Evolutionary conservation across 2,888 invertebrate species (phyloP), one percentile per base, ranked within the genome.

Genomic region (Polydrusus cervinus): DNA sequence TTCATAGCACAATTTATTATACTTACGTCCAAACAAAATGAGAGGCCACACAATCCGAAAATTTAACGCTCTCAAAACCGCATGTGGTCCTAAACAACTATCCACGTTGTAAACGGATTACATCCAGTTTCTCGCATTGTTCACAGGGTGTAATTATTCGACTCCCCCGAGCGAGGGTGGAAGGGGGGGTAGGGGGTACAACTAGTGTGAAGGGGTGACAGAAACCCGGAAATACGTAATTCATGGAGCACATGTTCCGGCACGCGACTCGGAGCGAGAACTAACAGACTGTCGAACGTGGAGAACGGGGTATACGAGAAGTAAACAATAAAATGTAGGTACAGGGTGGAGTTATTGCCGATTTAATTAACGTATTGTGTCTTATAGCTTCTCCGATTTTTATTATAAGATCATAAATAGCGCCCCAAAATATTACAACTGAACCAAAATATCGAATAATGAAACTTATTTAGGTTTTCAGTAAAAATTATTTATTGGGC

Each of bases 171-270:
- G 64, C 34, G 55, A 16, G n/a, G 20, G 53, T 34, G 60, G 47
- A 1, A 14, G 13, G 20, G 53, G 53, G 68, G n/a, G n/a, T n/a
- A n/a, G n/a, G n/a, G n/a, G n/a, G n/a, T n/a, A n/a, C n/a, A n/a
- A n/a, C n/a, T n/a, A n/a, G 47, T 14, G 45, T 20, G 45, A 62
- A 71, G 70, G 66, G 75, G 71, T 72, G 72, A 47, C 57, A 40
- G 61, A 73, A 64, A 68, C 69, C 64, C 34, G 73, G 73, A 76
- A 70, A 73, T 66, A 73, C 70, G 65, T 76, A 43, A 73, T 73
- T 76, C 74, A 76, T 76, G 57, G 69, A 66, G 73, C 76, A 76
- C 76, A 76, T 76, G 76, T 73, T 70, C 61, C 69, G 73, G 69
- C 76, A 76, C 76, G 76, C 72, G 76, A 76, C 76, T 38, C 47